phyloP scores from a whole-genome alignment of 2,888 invertebrate genomes.

The Ormyrus thymus region DNA sequence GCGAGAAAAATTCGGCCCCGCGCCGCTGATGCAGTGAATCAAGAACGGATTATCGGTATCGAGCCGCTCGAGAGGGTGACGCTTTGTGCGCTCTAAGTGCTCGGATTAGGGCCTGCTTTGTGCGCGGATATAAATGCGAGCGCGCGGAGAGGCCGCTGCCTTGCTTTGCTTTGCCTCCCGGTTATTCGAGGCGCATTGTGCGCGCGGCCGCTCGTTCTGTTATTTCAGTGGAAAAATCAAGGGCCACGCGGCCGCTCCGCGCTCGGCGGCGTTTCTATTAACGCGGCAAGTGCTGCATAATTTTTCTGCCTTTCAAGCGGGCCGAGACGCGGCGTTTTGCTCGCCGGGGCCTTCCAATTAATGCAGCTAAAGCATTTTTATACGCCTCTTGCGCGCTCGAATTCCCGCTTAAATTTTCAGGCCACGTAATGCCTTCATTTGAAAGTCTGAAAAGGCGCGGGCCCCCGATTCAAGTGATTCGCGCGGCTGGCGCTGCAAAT shows the following conservation, averaged over 20 bases:
- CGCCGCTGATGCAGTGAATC: slow-evolving; percentile 5
- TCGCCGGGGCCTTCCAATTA: not conserved
- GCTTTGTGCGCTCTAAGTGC: no score
- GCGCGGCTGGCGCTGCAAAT: not conserved
- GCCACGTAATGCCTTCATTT: slow-evolving; percentile 24
- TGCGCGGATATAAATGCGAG: no score
- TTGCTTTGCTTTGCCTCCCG: no score
- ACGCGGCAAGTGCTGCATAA: no score
- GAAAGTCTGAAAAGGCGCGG: slow-evolving; percentile 12
- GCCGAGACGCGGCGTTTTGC: not conserved
- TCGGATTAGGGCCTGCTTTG: no score
- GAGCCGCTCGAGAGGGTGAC: not conserved
- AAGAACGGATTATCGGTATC: slow-evolving; percentile 40
- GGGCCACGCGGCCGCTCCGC: no score
- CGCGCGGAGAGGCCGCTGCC: no score
- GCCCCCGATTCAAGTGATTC: slow-evolving; percentile 21
- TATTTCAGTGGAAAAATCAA: no score
- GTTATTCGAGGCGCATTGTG: no score
- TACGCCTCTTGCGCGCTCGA: not conserved
- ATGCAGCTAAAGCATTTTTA: not conserved
- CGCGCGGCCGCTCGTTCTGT: no score
- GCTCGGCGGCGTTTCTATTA: no score
- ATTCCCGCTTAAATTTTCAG: not conserved
- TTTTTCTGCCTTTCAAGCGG: not conserved
- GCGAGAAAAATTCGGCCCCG: no score